Evolutionary conservation across 2,888 invertebrate genomes (phyloP).

Genomic region (Ectemnius cavifrons): DNA sequence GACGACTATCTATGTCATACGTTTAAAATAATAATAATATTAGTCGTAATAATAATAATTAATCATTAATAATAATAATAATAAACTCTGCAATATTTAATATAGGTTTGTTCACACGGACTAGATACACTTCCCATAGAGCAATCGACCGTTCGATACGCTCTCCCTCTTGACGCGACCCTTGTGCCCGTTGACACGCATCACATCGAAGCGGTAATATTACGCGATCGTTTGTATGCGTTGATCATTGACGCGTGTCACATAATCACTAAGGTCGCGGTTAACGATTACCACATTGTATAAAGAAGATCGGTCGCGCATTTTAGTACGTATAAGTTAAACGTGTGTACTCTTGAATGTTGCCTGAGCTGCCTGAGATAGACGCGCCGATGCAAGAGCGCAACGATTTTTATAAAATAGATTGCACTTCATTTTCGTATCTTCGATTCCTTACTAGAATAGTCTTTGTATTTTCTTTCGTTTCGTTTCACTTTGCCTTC

Average conservation of each 20-base stretch:
- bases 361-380: background rate
- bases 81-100: constrained; percentile 75
- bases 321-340: constrained; percentile 4
- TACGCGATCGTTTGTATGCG: constrained; percentile 47
- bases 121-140: constrained; percentile 69
- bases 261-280: constrained; percentile 40
- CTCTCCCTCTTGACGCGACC: constrained; percentile 49
- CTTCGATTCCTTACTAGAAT: constrained; percentile 11
- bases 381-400: constrained; percentile 1
- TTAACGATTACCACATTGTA: constrained; percentile 39
- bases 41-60: constrained; percentile 39
- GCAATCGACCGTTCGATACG: constrained; percentile 45
- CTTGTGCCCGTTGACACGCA: constrained; percentile 36
- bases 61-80: constrained; percentile 63
- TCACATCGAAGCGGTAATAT: constrained; percentile 33
- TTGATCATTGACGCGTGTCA: constrained; percentile 44
- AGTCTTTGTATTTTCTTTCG: background rate
- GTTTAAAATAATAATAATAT: constrained; percentile 37
- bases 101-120: constrained; percentile 75
- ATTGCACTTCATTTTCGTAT: constrained; percentile 42
- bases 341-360: constrained; percentile 1
- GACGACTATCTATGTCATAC: constrained; percentile 22
- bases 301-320: constrained; percentile 11
- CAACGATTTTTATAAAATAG: constrained; percentile 30
- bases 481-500: background rate